A percentile compares a stretch with the other conserved stretches of the same genome.
phyloP scores from a whole-genome alignment of 2,888 invertebrate species.

The Euzetes globulus region DNA sequence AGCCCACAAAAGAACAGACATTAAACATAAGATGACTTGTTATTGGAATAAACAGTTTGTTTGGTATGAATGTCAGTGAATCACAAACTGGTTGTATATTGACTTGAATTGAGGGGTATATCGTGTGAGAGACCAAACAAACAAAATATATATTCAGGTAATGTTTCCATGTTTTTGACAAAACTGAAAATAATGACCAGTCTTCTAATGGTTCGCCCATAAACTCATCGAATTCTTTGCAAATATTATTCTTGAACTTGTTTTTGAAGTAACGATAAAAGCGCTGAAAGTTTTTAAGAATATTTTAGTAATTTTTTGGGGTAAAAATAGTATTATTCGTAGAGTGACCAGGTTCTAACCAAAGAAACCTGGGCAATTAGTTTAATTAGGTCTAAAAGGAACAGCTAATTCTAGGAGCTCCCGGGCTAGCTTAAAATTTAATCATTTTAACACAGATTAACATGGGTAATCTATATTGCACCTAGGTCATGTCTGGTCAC shows the following conservation, averaged over 20 bases:
- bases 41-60: neutral
- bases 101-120: conserved; percentile 78
- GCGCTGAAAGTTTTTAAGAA: conserved; percentile 40
- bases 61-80: neutral
- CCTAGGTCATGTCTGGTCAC: no score
- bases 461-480: no score
- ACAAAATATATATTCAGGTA: conserved; percentile 82
- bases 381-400: no score
- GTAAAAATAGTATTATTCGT: neutral
- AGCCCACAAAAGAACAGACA: neutral
- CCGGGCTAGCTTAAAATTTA: no score
- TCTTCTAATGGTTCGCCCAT: neutral
- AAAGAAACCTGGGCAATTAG: no score
- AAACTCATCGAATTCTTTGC: neutral
- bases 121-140: conserved; percentile 80
- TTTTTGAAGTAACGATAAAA: conserved; percentile 44
- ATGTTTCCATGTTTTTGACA: conserved; percentile 57
- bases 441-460: no score
- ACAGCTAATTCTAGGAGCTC: no score
- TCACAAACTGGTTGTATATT: conserved; percentile 50
- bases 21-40: neutral
- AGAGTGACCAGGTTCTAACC: no score
- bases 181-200: neutral
- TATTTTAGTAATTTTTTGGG: neutral
- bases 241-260: conserved; percentile 15